phyloP scores from a whole-genome alignment of 2,888 invertebrate species.

The Drosophila putrida region DNA sequence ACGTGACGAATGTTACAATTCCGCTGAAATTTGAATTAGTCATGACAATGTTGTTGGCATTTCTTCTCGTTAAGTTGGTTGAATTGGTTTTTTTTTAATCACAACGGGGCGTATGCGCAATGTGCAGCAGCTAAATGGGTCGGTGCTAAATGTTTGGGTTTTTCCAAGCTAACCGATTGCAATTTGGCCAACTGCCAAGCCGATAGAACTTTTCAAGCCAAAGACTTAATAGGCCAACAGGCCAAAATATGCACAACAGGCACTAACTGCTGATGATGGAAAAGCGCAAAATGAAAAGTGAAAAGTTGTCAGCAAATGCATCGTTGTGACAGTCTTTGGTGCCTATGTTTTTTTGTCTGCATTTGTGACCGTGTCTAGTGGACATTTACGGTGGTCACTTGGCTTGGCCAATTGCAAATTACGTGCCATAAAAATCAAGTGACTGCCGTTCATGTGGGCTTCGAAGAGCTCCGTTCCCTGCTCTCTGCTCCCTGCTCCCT shows the following conservation, averaged over 20 bases:
- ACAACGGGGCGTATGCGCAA: constrained; percentile 70
- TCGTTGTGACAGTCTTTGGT: constrained; percentile 16
- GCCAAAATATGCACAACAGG: constrained; percentile 59
- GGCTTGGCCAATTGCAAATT: constrained; percentile 76
- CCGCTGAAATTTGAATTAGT: constrained; percentile 63
- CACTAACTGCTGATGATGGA: constrained; percentile 52
- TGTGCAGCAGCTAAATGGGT: constrained; percentile 64
- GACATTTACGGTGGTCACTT: constrained; percentile 45
- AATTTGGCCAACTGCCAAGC: constrained; percentile 65
- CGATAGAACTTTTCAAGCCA: constrained; percentile 56
- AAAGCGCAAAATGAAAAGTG: constrained; percentile 83
- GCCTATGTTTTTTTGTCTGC: not conserved
- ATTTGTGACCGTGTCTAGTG: constrained; percentile 31
- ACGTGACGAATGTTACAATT: constrained; percentile 71
- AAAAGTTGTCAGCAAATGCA: constrained; percentile 76
- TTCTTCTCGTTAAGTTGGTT: not conserved
- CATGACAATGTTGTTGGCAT: constrained; percentile 33
- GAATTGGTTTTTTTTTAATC: constrained; percentile 37
- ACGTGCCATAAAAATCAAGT: constrained; percentile 79
- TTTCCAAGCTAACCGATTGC: constrained; percentile 41
- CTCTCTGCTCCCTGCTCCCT: not conserved
- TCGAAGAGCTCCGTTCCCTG: too few species aligned
- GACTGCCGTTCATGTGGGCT: constrained; percentile 68
- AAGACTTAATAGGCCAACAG: constrained; percentile 79
- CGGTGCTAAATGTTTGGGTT: constrained; percentile 55